phyloP scores from a whole-genome alignment of 2,888 invertebrate species.

The Cheilosia variabilis region DNA sequence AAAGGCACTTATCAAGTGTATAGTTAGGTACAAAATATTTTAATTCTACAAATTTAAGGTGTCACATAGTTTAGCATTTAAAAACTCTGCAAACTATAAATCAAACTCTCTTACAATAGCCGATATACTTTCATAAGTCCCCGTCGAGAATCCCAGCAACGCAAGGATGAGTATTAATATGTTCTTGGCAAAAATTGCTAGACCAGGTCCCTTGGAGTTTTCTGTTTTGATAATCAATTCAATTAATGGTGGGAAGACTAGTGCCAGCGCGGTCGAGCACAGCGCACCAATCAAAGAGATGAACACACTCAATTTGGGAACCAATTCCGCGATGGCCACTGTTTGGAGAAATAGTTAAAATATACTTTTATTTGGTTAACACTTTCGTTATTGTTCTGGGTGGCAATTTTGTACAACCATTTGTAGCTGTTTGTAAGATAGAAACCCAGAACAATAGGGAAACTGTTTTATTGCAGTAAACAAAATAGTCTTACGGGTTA shows the following conservation, averaged over 20 bases:
- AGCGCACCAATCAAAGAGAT: conserved; percentile 96
- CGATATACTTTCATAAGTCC: conserved; percentile 89
- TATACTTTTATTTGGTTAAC: neutral
- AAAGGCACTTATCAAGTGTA: conserved; percentile 55
- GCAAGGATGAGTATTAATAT: conserved; percentile 88
- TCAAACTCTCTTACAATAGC: conserved; percentile 83
- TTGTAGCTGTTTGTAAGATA: too few species aligned
- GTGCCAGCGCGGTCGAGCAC: conserved; percentile 93
- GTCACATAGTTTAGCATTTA: neutral
- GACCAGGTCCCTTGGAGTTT: conserved; percentile 84
- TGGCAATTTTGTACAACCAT: too few species aligned
- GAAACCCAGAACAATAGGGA: too few species aligned
- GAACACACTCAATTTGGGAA: conserved; percentile 93
- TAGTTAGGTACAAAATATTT: conserved; percentile 41
- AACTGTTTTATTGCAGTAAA: too few species aligned
- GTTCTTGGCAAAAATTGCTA: conserved; percentile 86
- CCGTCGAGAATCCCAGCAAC: conserved; percentile 88
- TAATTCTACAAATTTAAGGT: conserved; percentile 41
- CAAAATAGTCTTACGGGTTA: conserved; percentile 89
- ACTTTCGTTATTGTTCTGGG: too few species aligned
- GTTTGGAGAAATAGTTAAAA: conserved; percentile 79
- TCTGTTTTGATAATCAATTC: conserved; percentile 90
- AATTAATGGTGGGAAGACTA: conserved; percentile 94
- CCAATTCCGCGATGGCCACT: conserved; percentile 93
- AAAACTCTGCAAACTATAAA: conserved; percentile 26